phyloP scores from a whole-genome alignment of 1,140 invertebrate species.

The Vanessa tameamea region DNA sequence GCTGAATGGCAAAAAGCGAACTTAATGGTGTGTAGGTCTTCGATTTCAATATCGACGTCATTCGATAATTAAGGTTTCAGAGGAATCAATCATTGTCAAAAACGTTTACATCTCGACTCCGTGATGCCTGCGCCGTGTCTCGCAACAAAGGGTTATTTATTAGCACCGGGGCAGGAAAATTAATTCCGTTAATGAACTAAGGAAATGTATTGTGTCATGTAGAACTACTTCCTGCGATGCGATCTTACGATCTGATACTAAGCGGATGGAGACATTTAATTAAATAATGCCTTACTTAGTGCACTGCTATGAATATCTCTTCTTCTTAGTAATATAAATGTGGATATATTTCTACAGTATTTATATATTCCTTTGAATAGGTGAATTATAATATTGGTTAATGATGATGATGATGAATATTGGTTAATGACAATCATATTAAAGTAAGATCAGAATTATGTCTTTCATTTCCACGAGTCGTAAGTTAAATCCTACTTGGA shows the following conservation, averaged over 20 bases:
- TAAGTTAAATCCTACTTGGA: too few relatives aligned
- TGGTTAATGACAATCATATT: too few relatives aligned
- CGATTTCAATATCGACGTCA: conserved; percentile 15
- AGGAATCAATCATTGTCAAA: conserved; percentile 41
- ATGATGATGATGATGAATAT: too few relatives aligned
- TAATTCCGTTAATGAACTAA: conserved; percentile 14
- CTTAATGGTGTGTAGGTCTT: conserved; percentile 21
- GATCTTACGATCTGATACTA: neutral
- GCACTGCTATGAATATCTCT: neutral
- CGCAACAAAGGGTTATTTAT: conserved; percentile 34
- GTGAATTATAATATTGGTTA: too few relatives aligned
- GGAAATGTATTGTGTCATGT: neutral
- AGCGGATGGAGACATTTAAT: neutral
- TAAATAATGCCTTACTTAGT: neutral
- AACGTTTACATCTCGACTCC: conserved; percentile 13
- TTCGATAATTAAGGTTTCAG: conserved; percentile 32
- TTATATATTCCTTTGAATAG: too few relatives aligned
- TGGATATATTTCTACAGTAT: too few relatives aligned
- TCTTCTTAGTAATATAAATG: too few relatives aligned
- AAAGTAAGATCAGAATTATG: too few relatives aligned
- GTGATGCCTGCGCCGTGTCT: conserved; percentile 15
- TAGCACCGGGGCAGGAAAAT: conserved; percentile 20
- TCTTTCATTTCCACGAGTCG: too few relatives aligned
- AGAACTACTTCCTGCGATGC: conserved; percentile 1
- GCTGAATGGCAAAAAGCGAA: neutral